These are phyloP conservation scores for Paratilapia polleni DNA, from an alignment of 2,113 vertebrate genomes.

Conservation along the genomic window DNA sequence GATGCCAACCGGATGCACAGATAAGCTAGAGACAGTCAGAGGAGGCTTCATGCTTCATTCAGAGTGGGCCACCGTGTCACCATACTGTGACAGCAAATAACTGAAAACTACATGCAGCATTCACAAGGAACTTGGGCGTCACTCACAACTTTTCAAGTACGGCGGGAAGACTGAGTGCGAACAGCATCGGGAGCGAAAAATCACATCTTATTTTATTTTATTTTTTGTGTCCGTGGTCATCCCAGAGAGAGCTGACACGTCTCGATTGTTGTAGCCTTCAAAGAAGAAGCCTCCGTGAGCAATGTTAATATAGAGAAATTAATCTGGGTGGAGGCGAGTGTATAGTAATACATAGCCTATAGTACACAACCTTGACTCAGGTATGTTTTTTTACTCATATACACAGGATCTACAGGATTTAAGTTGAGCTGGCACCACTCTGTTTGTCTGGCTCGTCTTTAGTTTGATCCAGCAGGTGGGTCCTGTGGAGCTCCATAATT, in stretches of 20 bases:
- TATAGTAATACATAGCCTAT: conserved; percentile 47
- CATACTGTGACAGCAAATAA: conserved; percentile 43
- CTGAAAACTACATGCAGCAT: conserved; percentile 74
- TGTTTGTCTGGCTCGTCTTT: conserved; percentile 23
- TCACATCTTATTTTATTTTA: conserved; percentile 14
- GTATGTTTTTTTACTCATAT: conserved; percentile 50
- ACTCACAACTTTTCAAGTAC: conserved; percentile 73
- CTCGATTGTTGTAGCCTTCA: conserved; percentile 27
- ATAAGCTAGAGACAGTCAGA: conserved; percentile 24
- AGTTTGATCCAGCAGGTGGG: conserved; percentile 36
- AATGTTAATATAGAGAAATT: conserved; percentile 32
- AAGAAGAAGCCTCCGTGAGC: conserved; percentile 24
- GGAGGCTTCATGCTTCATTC: conserved; percentile 70
- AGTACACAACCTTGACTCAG: conserved; percentile 55
- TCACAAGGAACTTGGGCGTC: conserved; percentile 53
- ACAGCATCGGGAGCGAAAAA: conserved; percentile 38
- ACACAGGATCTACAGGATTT: conserved; percentile 55
- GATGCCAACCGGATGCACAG: conserved; percentile 40
- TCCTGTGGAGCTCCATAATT: conserved; percentile 42
- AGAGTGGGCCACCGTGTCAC: conserved; percentile 44
- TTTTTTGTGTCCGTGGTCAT: conserved; percentile 28
- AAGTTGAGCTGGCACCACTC: conserved; percentile 41
- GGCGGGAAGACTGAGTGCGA: conserved; percentile 63
- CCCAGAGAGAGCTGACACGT: conserved; percentile 17
- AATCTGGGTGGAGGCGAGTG: conserved; percentile 48